phyloP scores from a whole-genome alignment of 2,113 vertebrate genomes.

The Patagioenas fasciata region DNA sequence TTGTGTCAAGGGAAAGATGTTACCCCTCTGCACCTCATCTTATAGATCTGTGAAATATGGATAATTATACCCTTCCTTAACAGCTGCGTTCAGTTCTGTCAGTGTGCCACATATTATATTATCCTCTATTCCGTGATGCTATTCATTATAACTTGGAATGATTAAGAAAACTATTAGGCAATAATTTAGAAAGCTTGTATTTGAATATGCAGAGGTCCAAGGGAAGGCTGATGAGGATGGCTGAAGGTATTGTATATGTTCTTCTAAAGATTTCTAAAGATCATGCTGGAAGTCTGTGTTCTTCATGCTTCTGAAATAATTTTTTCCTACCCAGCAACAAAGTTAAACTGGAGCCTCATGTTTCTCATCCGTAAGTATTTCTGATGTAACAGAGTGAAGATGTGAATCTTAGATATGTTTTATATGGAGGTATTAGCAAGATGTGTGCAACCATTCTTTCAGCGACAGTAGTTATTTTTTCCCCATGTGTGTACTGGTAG shows the following conservation, averaged over 20 bases:
- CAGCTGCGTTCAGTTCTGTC: slow-evolving; percentile 14
- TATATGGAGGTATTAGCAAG: background rate
- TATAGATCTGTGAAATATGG: background rate
- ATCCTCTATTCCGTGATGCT: background rate
- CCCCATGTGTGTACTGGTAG: background rate
- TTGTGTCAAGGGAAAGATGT: background rate
- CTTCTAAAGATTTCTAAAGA: background rate
- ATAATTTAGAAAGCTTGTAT: slow-evolving; percentile 34
- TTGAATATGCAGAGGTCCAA: background rate
- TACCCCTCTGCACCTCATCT: background rate
- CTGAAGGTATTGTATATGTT: background rate
- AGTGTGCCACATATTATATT: background rate
- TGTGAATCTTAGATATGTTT: accelerated
- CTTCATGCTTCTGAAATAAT: background rate
- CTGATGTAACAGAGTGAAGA: background rate
- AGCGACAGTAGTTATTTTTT: background rate
- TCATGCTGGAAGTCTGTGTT: background rate
- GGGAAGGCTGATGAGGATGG: background rate
- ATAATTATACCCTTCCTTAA: slow-evolving; percentile 13
- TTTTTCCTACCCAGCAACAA: background rate
- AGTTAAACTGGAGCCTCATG: background rate
- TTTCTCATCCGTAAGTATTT: background rate
- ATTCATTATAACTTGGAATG: slow-evolving; percentile 33
- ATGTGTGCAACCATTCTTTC: background rate
- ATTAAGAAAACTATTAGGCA: slow-evolving; percentile 7